A percentile compares a stretch with the other conserved stretches of the same genome.
Evolutionary conservation across 2,888 invertebrate species (phyloP).

Genomic region (Drosophila kuntzei): DNA sequence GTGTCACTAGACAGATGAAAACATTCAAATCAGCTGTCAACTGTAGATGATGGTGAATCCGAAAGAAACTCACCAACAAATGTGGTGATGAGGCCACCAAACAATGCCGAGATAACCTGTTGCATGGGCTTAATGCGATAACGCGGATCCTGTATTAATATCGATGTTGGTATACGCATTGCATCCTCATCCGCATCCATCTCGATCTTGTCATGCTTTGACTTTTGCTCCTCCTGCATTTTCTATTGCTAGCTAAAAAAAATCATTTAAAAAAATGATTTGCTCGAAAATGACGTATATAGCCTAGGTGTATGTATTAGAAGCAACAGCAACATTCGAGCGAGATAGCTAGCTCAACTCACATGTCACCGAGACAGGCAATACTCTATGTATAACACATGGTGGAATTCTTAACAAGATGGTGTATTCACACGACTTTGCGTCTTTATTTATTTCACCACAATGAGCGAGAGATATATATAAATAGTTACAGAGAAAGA

Average conservation of each 20-base stretch:
- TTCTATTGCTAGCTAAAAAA: constrained; percentile 8
- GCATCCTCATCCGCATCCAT: constrained; percentile 23
- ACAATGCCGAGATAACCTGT: constrained; percentile 83
- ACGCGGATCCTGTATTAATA: constrained; percentile 88
- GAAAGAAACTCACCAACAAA: constrained; percentile 89
- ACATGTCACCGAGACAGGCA: not conserved
- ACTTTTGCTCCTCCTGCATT: constrained; percentile 43
- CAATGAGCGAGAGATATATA: no score
- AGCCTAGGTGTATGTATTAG: constrained; percentile 12
- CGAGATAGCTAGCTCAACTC: not conserved
- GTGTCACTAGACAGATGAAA: constrained; percentile 90
- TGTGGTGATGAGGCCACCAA: constrained; percentile 94
- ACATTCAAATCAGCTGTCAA: not conserved
- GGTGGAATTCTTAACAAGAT: not conserved
- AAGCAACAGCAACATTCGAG: constrained; percentile 17
- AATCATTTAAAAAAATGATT: constrained; percentile 6
- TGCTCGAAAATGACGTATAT: constrained; percentile 6
- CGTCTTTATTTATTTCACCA: no score
- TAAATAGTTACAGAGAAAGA: not conserved
- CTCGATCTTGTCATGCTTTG: not conserved
- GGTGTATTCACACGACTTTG: no score
- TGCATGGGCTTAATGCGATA: constrained; percentile 87
- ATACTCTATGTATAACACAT: not conserved
- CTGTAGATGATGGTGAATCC: not conserved
- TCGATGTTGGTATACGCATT: constrained; percentile 32